Base-by-base conservation (phyloP, 2,113 vertebrate species). In the Ammospiza caudacuta region DNA sequence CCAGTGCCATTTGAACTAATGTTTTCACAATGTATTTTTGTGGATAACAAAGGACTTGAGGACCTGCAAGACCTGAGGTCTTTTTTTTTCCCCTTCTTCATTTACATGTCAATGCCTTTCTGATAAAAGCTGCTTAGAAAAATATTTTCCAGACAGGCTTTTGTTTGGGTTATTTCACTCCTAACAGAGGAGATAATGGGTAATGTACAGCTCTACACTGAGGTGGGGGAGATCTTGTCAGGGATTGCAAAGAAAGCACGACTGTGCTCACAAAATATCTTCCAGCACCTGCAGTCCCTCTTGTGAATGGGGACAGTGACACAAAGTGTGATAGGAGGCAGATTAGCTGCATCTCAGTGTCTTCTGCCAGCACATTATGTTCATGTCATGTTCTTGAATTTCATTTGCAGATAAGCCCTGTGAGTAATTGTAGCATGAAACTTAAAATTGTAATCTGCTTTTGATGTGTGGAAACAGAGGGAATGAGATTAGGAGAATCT, bases 341-440 rank as follows among this genome's bases (percentile, higher is more conserved):
- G 80, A 90, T 80, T 59, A 70, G 76, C 39, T 79, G 47, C 4
- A 1, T 89, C 82, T 95, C 29, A 0, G 58, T 95, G 92, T 96
- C 61, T 94, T 89, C 79, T 94, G 90, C 90, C 89, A 96, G 88
- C 73, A 47, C 90, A 96, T 96, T 95, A 82, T 96, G 96, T 93
- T 97, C 91, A 61, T 87, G 92, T 97, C 94, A 92, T 97, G 92
- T 97, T 96, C 93, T 77, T 89, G 94, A 96, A 97, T 97, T 97
- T 96, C 92, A 79, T 95, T 97, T 97, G 94, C 89, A 97, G 98
- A 98, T 98, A 98, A 98, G 89, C 74, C 13, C 43, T 86, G 68
- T 95, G 94, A 98, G 89, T 97, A 98, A 98, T 98, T 98, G 96
- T 97, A 93, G 84, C 83, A 75, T 70, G 91, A 58, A 73, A 86